Base-by-base conservation (phyloP, 2,797 vertebrate genomes). In the Cyclopterus lumpus region DNA sequence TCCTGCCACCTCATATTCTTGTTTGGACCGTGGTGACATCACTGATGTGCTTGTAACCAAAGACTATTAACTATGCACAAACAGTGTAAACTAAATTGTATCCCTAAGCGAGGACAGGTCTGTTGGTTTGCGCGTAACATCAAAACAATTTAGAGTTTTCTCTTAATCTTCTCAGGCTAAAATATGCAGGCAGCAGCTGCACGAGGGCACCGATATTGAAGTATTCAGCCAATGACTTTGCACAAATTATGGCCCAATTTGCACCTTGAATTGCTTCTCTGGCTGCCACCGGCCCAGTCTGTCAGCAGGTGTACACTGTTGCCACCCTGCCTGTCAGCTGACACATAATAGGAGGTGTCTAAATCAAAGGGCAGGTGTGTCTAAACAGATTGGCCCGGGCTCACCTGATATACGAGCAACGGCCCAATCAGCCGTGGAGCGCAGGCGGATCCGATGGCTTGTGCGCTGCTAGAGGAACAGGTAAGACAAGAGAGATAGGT, bases 281-380 rank as follows among this genome's bases (percentile, higher is more conserved):
- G 57, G 66, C 55, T 28, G 60, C 40, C 16, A 26, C 49, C 5
- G 8, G 58, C 55, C 61, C 40, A 14, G 46, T 61, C 68, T 38
- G 74, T 84, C 86, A 83, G 90, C 87, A 83, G 85, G 80, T 75
- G 85, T 58, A 76, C 69, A 59, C 66, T 58, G 81, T 42, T 57
- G 62, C 59, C 48, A 48, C 42, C 57, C 74, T 28, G 66, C 62
- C 76, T 65, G 78, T 88, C 87, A 86, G 85, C 63, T 73, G 73
- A 84, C 80, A 77, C 3, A 82, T 86, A 90, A 89, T 81, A 77
- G 67, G 74, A 79, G 89, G 75, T 57, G 80, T 86, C 79, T 79
- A 85, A 89, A 90, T 93, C 85, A 90, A 92, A 92, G 86, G 83
- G 77, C 86, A 89, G 86, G 83, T 86, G 89, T 89, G 84, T 93